A percentile compares a stretch with the other conserved stretches of the same genome.
These are phyloP conservation scores for Micronycteris hirsuta DNA, from an alignment of 2,113 vertebrate species.

Conservation along the genomic window DNA sequence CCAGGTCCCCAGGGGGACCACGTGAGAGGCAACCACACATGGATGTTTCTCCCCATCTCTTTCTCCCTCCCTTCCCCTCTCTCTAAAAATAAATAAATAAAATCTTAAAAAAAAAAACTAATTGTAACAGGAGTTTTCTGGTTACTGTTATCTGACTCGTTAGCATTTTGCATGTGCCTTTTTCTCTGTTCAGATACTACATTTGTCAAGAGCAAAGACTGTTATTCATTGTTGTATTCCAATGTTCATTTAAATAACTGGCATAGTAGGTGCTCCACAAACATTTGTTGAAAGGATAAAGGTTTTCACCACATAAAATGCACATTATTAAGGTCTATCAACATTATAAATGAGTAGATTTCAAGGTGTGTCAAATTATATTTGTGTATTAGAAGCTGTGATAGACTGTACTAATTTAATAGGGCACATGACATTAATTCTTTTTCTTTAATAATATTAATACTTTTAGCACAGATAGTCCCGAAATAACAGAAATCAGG, in stretches of 20 bases:
- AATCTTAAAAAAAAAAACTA: no score
- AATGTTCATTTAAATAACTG: background rate
- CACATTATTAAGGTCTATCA: background rate
- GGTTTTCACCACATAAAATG: background rate
- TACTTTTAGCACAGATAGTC: background rate
- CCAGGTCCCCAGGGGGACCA: no score
- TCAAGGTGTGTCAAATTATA: background rate
- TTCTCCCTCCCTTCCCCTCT: no score
- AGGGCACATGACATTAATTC: background rate
- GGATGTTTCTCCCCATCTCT: no score
- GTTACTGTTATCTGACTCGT: background rate
- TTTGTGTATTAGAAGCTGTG: background rate
- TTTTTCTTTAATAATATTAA: slow-evolving; percentile 5
- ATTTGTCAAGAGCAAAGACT: background rate
- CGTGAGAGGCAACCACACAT: no score
- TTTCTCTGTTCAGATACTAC: background rate
- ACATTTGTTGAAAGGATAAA: background rate
- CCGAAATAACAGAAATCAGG: slow-evolving; percentile 12
- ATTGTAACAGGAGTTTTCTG: background rate
- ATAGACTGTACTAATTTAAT: background rate
- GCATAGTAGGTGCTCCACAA: background rate
- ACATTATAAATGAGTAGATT: background rate
- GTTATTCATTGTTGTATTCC: background rate
- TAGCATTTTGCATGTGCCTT: background rate
- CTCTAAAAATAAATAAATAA: no score